Base-by-base conservation (phyloP, 2,113 vertebrate genomes). In the Chionis minor region DNA sequence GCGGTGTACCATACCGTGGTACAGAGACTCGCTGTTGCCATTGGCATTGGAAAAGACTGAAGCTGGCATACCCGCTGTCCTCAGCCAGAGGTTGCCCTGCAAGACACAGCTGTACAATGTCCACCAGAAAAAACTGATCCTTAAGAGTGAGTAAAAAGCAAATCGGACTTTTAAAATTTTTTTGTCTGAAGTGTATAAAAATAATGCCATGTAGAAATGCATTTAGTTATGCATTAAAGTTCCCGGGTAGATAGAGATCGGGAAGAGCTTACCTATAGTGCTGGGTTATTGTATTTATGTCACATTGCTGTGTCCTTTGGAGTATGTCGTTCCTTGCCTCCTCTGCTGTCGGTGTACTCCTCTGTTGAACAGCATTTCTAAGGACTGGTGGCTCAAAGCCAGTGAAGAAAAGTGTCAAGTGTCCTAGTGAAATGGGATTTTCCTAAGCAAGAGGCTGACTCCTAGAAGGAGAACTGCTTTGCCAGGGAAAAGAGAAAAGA, bases 91-190 rank as follows among this genome's bases (percentile, higher is more conserved):
- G n/a, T 3, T 86, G 67, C 51, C 47, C 56, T 44, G 63, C 21
- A 56, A 67, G 63, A n/a, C 51, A 44, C 52, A 67, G 15, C 51
- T 83, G 33, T 74, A 58, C 92, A 86, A 93, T 84, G 56, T 86
- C 93, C 67, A 26, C 77, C 51, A 81, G 55, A 62, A 92, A 71
- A 92, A 77, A 70, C 9, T 42, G 70, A 59, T 67, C 73, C 21
- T 71, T 30, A 80, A 70, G n/a, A 59, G 88, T 94, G 51, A 93
- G 90, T 92, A 58, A 73, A 88, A 92, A 47, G 10, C 12, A 77
- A 75, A 52, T 33, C 27, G 66, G 1, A 23, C 26, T 16, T 82
- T 52, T 33, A 4, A 4, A 12, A 12, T 23, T 49, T 14, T 15
- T 75, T 58, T 28, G 4, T 30, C 23, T 78, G 47, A 83, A 92